A percentile compares a stretch with the other conserved stretches of the same genome.
phyloP scores from a whole-genome alignment of 2,797 vertebrate genomes.

The Rhinichthys osculus region DNA sequence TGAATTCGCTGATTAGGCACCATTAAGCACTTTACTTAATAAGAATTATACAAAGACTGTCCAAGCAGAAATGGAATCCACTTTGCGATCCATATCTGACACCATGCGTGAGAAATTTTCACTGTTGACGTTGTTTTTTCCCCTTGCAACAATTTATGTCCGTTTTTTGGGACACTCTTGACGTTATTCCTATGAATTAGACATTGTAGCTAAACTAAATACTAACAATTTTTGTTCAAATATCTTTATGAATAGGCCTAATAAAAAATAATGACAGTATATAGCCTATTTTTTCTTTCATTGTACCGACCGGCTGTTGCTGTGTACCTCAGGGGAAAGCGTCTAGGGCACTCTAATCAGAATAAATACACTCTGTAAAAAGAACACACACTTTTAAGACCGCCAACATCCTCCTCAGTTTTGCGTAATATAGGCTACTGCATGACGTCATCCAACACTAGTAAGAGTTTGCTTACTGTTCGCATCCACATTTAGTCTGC shows the following conservation, averaged over 20 bases:
- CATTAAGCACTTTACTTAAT: constrained; percentile 43
- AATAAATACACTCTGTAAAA: background rate
- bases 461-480: background rate
- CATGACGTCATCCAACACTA: background rate
- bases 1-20: constrained; percentile 42
- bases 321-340: background rate
- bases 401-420: background rate
- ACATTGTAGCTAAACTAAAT: background rate
- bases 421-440: background rate
- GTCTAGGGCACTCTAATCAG: background rate
- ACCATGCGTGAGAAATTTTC: background rate
- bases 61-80: constrained; percentile 28
- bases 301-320: too few relatives aligned
- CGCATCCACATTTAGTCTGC: background rate
- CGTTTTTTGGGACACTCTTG: background rate
- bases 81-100: constrained; percentile 22
- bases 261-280: background rate
- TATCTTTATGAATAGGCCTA: background rate
- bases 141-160: background rate
- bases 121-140: background rate
- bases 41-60: constrained; percentile 24
- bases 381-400: background rate
- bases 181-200: background rate
- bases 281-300: too few relatives aligned
- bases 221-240: background rate